Conservation (phyloP, 2,888 invertebrate species). For the Caenorhabditis imperialis region DNA sequence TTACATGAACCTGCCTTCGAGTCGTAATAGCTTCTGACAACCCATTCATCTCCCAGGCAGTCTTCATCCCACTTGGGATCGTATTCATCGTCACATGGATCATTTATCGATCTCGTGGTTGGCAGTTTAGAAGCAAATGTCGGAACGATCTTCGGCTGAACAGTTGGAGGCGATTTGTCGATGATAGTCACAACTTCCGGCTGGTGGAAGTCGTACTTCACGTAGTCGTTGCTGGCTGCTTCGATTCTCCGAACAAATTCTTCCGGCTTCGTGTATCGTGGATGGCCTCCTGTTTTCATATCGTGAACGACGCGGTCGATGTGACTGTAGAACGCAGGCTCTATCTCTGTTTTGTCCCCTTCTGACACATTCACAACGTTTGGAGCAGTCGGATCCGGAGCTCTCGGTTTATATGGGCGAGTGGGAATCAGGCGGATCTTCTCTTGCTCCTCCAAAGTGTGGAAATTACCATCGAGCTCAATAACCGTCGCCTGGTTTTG, state of each 20-base stretch:
- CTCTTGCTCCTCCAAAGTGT: slow-evolving; percentile 8
- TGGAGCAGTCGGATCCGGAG: slow-evolving; percentile 1
- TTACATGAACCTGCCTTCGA: slow-evolving; percentile 44
- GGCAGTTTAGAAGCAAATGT: slow-evolving; percentile 9
- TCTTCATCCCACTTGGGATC: slow-evolving; percentile 66
- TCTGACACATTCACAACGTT: slow-evolving; percentile 48
- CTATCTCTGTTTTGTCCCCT: slow-evolving; percentile 37
- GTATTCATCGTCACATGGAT: slow-evolving; percentile 63
- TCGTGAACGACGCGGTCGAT: slow-evolving; percentile 46
- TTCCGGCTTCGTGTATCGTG: slow-evolving; percentile 47
- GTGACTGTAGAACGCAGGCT: slow-evolving; percentile 51
- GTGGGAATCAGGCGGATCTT: not conserved
- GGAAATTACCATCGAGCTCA: slow-evolving; percentile 38
- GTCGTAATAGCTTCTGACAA: slow-evolving; percentile 52
- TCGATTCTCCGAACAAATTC: slow-evolving; percentile 49
- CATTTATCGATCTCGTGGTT: slow-evolving; percentile 42
- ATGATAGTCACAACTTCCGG: slow-evolving; percentile 39
- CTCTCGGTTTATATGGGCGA: not conserved
- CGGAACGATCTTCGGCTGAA: not conserved
- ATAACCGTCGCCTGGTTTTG: slow-evolving; percentile 12
- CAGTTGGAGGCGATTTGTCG: slow-evolving; percentile 34
- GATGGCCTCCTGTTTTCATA: slow-evolving; percentile 46
- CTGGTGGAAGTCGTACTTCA: slow-evolving; percentile 42
- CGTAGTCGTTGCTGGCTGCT: slow-evolving; percentile 42
- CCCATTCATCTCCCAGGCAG: slow-evolving; percentile 61